Conservation (phyloP, 2,113 vertebrate species). For the Lates calcarifer region DNA sequence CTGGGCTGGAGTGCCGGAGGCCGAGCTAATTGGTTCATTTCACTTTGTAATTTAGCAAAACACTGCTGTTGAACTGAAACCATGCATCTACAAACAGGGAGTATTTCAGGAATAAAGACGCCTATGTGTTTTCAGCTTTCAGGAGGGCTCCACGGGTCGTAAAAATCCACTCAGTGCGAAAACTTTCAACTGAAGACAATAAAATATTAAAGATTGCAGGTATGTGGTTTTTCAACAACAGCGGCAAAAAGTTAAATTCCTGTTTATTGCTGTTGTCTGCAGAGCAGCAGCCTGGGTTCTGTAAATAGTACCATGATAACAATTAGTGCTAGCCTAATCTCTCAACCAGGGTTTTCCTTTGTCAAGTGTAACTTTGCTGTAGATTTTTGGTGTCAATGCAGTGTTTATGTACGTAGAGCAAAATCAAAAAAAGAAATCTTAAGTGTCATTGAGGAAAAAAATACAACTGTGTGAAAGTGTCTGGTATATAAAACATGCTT, state of each 20-base stretch:
- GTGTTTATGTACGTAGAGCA: constrained; percentile 80
- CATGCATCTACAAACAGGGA: constrained; percentile 61
- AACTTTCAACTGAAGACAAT: background rate
- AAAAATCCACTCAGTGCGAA: background rate
- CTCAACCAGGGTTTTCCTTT: constrained; percentile 74
- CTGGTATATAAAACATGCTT: constrained; percentile 67
- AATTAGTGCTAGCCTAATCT: constrained; percentile 75
- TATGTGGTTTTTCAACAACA: constrained; percentile 30
- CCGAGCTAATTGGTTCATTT: constrained; percentile 69
- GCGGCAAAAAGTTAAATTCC: constrained; percentile 6
- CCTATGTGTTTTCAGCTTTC: constrained; percentile 8
- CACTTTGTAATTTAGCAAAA: constrained; percentile 77
- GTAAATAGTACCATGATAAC: constrained; percentile 76
- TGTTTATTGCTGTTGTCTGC: constrained; percentile 33
- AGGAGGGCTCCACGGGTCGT: background rate
- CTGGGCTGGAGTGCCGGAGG: constrained; percentile 51
- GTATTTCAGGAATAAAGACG: constrained; percentile 55
- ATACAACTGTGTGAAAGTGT: constrained; percentile 57
- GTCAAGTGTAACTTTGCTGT: constrained; percentile 79
- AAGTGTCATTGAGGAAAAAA: constrained; percentile 71
- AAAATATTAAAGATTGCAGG: constrained; percentile 31
- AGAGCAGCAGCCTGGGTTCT: constrained; percentile 54
- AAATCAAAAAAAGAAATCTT: constrained; percentile 58
- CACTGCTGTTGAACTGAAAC: constrained; percentile 64
- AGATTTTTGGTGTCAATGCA: constrained; percentile 75